Evolutionary conservation across 2,888 invertebrate species (phyloP), one percentile per base, ranked within the genome.

Genomic region (Theretra japonica): DNA sequence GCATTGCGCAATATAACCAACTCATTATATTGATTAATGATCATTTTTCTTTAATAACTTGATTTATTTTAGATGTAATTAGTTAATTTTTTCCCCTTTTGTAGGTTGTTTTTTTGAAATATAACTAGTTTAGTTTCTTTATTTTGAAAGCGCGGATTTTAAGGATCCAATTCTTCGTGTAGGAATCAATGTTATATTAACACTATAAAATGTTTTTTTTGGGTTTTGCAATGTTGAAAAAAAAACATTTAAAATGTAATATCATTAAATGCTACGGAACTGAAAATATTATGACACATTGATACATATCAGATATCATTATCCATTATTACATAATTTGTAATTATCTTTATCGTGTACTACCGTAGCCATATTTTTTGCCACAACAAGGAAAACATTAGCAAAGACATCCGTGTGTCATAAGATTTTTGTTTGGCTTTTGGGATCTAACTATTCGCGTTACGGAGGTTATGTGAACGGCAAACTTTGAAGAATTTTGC

Each of bases 11-110:
- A 83, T 77, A 80, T 74, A 77, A 76, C 73, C 75, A 72, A 79
- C 80, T 82, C 79, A 84, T 85, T 84, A 83, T 78, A 82, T 83
- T 86, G 84, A 85, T 83, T 82, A 80, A 83, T 84, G 78, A 83
- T 80, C 80, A 80, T 76, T 77, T 81, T 82, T 77, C 85, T 84
- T 84, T 82, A 82, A 81, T 85, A 80, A 76, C 77, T 75, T 77
- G 80, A 81, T 81, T 71, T 76, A 77, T 75, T 77, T 77, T 74
- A 71, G 75, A 65, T 23, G 17, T 65, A 65, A 65, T 65, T 41
- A 21, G 62, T 41, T 48, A 23, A 73, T 79, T 76, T 75, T n/a
- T 71, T 59, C 23, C 57, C 41, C 21, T 70, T 50, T 33, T 17
- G 21, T 15, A 48, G n/a, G 60, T n/a, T 30, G 15, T 56, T 57